Percentiles rank a stretch among this genome's conserved stretches.
phyloP scores from a whole-genome alignment of 2,113 vertebrate genomes.

The Muntiacus muntjak region DNA sequence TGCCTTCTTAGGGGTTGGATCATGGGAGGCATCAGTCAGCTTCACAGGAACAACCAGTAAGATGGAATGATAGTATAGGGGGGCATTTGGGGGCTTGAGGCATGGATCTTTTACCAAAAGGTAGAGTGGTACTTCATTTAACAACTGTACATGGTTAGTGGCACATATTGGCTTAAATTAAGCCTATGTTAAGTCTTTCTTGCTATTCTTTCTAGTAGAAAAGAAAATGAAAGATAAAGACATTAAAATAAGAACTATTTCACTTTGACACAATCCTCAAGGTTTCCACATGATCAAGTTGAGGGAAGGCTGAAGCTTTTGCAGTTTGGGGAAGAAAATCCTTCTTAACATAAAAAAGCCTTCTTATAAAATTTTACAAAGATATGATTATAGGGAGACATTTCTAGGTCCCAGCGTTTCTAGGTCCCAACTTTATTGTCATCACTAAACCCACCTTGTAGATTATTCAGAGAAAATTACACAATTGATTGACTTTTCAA shows the following conservation, averaged over 20 bases:
- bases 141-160: not conserved
- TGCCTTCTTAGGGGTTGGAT: not conserved
- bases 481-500: not conserved
- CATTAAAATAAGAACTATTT: not conserved
- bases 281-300: not conserved
- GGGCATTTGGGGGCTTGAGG: not conserved
- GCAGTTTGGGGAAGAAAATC: not conserved
- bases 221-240: not conserved
- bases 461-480: not conserved
- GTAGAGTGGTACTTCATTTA: not conserved
- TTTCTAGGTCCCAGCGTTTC: not conserved
- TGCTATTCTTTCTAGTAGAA: not conserved
- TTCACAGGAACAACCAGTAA: not conserved
- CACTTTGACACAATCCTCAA: not conserved
- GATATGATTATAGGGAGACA: not conserved
- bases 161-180: not conserved
- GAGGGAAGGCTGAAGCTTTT: not conserved
- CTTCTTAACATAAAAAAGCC: not conserved
- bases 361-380: not conserved
- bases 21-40: not conserved
- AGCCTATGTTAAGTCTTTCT: not conserved
- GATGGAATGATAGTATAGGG: too few relatives aligned
- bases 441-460: not conserved
- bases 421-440: not conserved
- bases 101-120: not conserved